These are phyloP conservation scores for Scomber japonicus DNA, from an alignment of 2,113 vertebrate genomes.

Conservation along the genomic window DNA sequence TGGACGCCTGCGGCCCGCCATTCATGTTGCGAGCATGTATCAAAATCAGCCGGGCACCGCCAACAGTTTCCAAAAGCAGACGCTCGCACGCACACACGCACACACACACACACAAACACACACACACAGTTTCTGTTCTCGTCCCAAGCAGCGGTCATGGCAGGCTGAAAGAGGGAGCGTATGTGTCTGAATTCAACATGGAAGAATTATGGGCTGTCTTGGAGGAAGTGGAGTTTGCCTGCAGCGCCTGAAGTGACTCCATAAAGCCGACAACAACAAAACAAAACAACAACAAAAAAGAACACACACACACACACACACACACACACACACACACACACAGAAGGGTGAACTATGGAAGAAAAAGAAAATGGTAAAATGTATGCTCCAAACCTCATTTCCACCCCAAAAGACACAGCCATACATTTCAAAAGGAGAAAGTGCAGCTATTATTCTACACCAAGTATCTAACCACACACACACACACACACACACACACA, in stretches of 20 bases:
- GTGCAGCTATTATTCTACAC: conserved; percentile 52
- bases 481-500: conserved; percentile 19
- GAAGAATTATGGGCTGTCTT: conserved; percentile 67
- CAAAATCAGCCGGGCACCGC: conserved; percentile 50
- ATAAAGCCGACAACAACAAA: conserved; percentile 41
- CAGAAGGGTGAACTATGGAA: neutral
- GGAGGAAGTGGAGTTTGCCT: conserved; percentile 60
- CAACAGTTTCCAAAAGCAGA: conserved; percentile 12
- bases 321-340: neutral
- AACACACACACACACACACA: neutral
- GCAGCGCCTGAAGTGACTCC: conserved; percentile 42
- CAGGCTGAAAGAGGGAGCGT: conserved; percentile 28
- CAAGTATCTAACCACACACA: conserved; percentile 14
- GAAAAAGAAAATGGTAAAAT: conserved; percentile 33
- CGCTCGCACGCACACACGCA: neutral
- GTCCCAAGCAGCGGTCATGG: conserved; percentile 26
- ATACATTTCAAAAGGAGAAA: conserved; percentile 56
- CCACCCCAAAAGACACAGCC: conserved; percentile 53
- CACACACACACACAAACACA: conserved; percentile 14
- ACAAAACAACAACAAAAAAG: neutral
- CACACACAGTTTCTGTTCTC: conserved; percentile 1
- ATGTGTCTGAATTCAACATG: conserved; percentile 49
- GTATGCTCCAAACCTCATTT: conserved; percentile 61
- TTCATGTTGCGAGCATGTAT: conserved; percentile 45
- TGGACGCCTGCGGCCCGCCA: conserved; percentile 43